phyloP scores from a whole-genome alignment of 2,888 invertebrate species.

The Bellardia pandia region DNA sequence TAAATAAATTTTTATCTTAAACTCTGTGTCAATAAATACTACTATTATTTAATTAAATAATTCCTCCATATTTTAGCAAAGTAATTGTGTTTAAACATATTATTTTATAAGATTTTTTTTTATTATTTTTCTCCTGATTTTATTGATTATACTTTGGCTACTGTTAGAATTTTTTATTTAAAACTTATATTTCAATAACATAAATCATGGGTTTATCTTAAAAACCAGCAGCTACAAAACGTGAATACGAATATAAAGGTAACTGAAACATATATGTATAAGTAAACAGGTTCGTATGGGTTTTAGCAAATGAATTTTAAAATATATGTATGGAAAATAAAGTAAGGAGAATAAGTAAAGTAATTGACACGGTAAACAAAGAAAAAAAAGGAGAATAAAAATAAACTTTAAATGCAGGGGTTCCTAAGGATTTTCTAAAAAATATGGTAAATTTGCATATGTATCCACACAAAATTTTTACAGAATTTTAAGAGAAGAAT shows the following conservation, averaged over 20 bases:
- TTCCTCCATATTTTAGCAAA: slow-evolving; percentile 10
- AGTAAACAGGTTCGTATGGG: slow-evolving; percentile 44
- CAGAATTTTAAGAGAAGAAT: too few species aligned
- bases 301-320: slow-evolving; percentile 27
- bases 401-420: slow-evolving; percentile 35
- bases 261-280: slow-evolving; percentile 1
- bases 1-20: slow-evolving; percentile 23
- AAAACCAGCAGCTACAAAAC: slow-evolving; percentile 26
- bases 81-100: slow-evolving; percentile 21
- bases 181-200: slow-evolving; percentile 54
- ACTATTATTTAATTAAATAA: slow-evolving; percentile 38
- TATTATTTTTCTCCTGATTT: background rate
- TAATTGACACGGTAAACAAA: slow-evolving; percentile 62
- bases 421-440: slow-evolving; percentile 2
- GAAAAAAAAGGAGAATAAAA: slow-evolving; percentile 18
- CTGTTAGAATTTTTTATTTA: slow-evolving; percentile 51
- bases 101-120: slow-evolving; percentile 25
- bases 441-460: background rate
- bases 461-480: too few species aligned
- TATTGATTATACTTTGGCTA: slow-evolving; percentile 33
- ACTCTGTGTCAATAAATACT: slow-evolving; percentile 19
- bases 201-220: slow-evolving; percentile 68
- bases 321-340: slow-evolving; percentile 9
- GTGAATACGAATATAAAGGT: slow-evolving; percentile 15
- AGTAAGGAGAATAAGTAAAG: slow-evolving; percentile 38